Base-by-base conservation (phyloP, 2,797 vertebrate species). In the Anniella stebbinsi region DNA sequence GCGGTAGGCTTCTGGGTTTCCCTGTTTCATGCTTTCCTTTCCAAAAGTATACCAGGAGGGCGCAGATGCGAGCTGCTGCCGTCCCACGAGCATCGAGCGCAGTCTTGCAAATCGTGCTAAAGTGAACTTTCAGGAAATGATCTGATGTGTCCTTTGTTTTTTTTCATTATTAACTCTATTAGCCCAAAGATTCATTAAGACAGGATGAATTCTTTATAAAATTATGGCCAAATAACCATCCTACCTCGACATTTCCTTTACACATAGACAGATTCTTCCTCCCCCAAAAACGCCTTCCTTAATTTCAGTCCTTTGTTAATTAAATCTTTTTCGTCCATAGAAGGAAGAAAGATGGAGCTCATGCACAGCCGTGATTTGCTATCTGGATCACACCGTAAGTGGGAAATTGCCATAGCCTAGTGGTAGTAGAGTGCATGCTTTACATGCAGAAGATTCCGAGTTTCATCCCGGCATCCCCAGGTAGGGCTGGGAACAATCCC, bases 261-360 rank as follows among this genome's bases (percentile, higher is more conserved):
- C n/a, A n/a, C n/a, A n/a, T n/a, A n/a, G n/a, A n/a, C n/a, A n/a
- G n/a, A n/a, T n/a, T n/a, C n/a, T n/a, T n/a, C n/a, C n/a, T n/a
- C n/a, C n/a, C n/a, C n/a, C n/a, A n/a, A n/a, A n/a, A n/a, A n/a
- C n/a, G n/a, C n/a, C n/a, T n/a, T n/a, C n/a, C n/a, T n/a, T n/a
- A n/a, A n/a, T n/a, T n/a, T n/a, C n/a, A n/a, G 18, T 30, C 84
- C 69, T 91, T 91, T 87, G 85, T 86, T 33, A 93, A 92, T 93
- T 80, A 90, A 93, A 84, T 4, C 12, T 11, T 92, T 67, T 89
- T 84, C 75, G 15, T n/a, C 45, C 45, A 21, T 36, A 0, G 66
- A 84, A 80, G 17, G 3, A 38, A 84, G 60, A 8, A 88, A 69
- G 21, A 25, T 63, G 41, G 60, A 9, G 33, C 13, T 85, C 36